Percentiles rank a stretch among this genome's conserved stretches.
Conservation (phyloP, 2,797 vertebrate genomes). For the Capromys pilorides region DNA sequence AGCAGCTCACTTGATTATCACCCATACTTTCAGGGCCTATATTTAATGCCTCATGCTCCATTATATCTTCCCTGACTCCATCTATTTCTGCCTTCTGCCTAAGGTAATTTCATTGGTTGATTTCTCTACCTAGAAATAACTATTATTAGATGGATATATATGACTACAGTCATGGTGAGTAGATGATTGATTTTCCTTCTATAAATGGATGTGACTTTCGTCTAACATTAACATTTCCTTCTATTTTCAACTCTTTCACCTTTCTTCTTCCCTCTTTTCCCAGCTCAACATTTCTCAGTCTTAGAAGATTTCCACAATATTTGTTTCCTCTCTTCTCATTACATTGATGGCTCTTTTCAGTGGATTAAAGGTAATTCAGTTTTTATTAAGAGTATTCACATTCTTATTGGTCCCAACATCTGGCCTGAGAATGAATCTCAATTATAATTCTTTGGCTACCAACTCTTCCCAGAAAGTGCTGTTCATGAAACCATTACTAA, state of each 20-base stretch:
- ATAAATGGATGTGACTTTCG: not conserved
- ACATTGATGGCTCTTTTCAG: conserved; percentile 26
- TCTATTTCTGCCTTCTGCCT: not conserved
- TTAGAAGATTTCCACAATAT: not conserved
- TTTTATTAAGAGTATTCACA: conserved; percentile 44
- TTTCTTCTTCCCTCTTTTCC: conserved; percentile 17
- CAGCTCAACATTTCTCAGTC: not conserved
- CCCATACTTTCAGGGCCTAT: not conserved
- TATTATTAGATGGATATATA: not conserved
- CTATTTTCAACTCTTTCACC: not conserved
- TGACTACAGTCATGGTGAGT: not conserved
- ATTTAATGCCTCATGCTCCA: not conserved
- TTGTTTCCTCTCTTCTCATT: conserved; percentile 17
- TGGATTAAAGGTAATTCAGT: conserved; percentile 14
- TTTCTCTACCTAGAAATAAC: conserved; percentile 23
- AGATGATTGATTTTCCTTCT: not conserved
- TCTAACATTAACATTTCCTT: not conserved
- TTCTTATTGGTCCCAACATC: conserved; percentile 76
- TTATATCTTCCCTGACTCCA: not conserved
- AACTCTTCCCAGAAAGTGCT: conserved; percentile 79
- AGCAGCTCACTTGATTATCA: not conserved
- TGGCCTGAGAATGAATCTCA: conserved; percentile 76
- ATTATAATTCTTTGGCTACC: conserved; percentile 65
- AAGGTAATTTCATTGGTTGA: conserved; percentile 25
- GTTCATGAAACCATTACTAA: conserved; percentile 80